Percentiles rank a stretch among this genome's conserved stretches.
Evolutionary conservation across 2,797 vertebrate genomes (phyloP).

Genomic region (Decapterus maruadsi): DNA sequence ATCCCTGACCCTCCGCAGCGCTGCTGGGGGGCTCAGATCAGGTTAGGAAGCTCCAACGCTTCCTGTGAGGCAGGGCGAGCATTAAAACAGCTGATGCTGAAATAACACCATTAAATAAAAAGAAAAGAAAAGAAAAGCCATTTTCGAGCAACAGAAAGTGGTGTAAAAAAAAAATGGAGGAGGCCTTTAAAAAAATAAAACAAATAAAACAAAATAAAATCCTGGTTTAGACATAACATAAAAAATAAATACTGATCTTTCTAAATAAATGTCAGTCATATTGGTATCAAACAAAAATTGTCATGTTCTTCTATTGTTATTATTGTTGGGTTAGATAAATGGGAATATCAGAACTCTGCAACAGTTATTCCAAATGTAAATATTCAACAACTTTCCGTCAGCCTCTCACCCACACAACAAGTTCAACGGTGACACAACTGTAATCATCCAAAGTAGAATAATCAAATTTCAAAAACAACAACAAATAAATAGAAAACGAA

Average conservation of each 20-base stretch:
- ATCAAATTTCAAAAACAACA: not conserved
- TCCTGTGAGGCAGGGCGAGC: slow-evolving; percentile 23
- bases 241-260: not conserved
- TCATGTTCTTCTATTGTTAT: not conserved
- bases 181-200: not conserved
- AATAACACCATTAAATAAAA: not conserved
- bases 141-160: not conserved
- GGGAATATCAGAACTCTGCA: not conserved
- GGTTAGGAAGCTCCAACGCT: slow-evolving; percentile 34
- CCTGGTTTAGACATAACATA: not conserved
- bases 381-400: not conserved
- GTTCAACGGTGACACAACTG: slow-evolving; percentile 12
- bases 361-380: slow-evolving; percentile 4
- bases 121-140: not conserved
- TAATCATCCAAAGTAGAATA: slow-evolving; percentile 36
- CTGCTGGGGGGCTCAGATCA: slow-evolving; percentile 29
- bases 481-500: not conserved
- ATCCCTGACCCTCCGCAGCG: slow-evolving; percentile 47
- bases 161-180: too few species aligned
- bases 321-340: not conserved
- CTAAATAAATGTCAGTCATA: not conserved
- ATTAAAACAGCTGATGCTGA: not conserved
- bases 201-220: too few species aligned
- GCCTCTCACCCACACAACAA: not conserved
- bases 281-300: not conserved